Percentiles rank a stretch among this genome's conserved stretches.
Evolutionary conservation across 2,888 invertebrate genomes (phyloP).

Genomic region (Listrodromus nycthemerus): DNA sequence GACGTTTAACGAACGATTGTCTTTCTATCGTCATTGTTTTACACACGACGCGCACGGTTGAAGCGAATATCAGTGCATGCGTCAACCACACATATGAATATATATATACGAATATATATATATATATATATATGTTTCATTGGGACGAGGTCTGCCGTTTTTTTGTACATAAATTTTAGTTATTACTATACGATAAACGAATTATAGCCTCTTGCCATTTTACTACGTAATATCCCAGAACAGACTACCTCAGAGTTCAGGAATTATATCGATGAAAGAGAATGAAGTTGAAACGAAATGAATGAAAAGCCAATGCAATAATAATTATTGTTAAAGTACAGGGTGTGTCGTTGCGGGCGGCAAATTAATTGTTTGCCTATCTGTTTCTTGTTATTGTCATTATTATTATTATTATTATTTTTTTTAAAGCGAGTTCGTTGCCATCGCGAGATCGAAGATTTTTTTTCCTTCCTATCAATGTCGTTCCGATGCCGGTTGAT

Average conservation of each 20-base stretch:
- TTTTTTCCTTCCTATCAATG: slow-evolving; percentile 18
- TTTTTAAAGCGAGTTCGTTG: not conserved
- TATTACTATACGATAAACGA: slow-evolving; percentile 74
- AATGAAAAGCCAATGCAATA: slow-evolving; percentile 83
- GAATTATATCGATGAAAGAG: slow-evolving; percentile 82
- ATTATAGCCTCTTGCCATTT: slow-evolving; percentile 82
- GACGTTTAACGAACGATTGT: slow-evolving; percentile 28
- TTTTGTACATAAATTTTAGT: slow-evolving; percentile 71
- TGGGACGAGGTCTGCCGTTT: slow-evolving; percentile 68
- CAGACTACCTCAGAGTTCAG: slow-evolving; percentile 84
- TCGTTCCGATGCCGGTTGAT: slow-evolving; percentile 25
- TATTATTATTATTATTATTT: slow-evolving; percentile 13
- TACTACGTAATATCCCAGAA: slow-evolving; percentile 82
- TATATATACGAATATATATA: slow-evolving; percentile 52
- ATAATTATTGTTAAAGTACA: slow-evolving; percentile 76
- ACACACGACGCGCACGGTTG: slow-evolving; percentile 23
- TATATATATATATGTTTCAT: slow-evolving; percentile 64
- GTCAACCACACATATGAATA: slow-evolving; percentile 49
- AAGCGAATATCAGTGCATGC: slow-evolving; percentile 15
- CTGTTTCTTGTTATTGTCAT: not conserved
- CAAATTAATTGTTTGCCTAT: slow-evolving; percentile 59
- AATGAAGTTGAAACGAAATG: slow-evolving; percentile 75
- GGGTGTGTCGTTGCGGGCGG: slow-evolving; percentile 74
- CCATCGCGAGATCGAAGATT: slow-evolving; percentile 9
- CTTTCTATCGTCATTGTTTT: slow-evolving; percentile 36